These are phyloP conservation scores for Barbus barbus DNA, from an alignment of 2,113 vertebrate species.

Conservation along the genomic window DNA sequence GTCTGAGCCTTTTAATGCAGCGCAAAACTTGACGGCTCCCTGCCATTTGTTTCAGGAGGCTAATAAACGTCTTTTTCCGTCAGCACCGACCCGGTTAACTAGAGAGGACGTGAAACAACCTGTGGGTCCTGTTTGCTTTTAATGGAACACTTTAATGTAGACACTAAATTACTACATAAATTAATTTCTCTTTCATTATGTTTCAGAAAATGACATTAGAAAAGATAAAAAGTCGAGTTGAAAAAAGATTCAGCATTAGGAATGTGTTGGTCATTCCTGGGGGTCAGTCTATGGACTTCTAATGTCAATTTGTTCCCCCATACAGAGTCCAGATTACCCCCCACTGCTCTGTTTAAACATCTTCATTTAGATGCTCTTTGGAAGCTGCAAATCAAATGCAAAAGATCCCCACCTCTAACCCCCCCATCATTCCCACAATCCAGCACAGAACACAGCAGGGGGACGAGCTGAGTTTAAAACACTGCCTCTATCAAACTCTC, in stretches of 20 bases:
- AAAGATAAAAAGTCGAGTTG: background rate
- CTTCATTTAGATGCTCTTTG: slow-evolving; percentile 50
- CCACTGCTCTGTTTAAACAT: slow-evolving; percentile 47
- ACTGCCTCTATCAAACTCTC: slow-evolving; percentile 39
- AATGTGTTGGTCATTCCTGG: background rate
- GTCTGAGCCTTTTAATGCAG: slow-evolving; percentile 24
- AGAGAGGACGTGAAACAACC: background rate
- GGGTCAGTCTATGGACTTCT: slow-evolving; percentile 44
- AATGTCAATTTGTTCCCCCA: slow-evolving; percentile 38
- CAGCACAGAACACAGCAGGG: slow-evolving; percentile 44
- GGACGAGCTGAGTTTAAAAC: slow-evolving; percentile 43
- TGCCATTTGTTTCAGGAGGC: slow-evolving; percentile 44
- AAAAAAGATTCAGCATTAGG: background rate
- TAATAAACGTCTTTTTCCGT: slow-evolving; percentile 37
- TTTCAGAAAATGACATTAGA: background rate
- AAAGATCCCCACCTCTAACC: slow-evolving; percentile 32
- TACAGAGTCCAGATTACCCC: slow-evolving; percentile 43
- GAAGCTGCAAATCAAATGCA: slow-evolving; percentile 55
- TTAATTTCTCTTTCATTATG: background rate
- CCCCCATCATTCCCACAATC: slow-evolving; percentile 32
- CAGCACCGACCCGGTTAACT: background rate
- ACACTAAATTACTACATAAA: background rate
- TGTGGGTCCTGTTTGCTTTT: background rate
- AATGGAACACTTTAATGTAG: background rate
- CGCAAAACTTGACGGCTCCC: slow-evolving; percentile 12